These are phyloP conservation scores for Rutpela maculata DNA, from an alignment of 2,888 invertebrate genomes.

Conservation along the genomic window DNA sequence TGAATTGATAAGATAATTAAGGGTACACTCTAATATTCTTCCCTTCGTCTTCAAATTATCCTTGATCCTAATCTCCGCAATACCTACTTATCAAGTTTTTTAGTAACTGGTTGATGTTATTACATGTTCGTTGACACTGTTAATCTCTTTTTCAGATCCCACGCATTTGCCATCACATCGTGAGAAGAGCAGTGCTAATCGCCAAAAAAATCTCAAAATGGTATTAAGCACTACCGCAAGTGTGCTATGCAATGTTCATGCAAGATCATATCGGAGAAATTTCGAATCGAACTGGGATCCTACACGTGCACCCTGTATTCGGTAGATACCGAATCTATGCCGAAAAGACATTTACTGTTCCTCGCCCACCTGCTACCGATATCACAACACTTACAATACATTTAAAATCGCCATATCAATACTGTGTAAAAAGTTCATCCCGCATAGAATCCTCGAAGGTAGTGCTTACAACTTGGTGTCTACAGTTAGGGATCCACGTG, in stretches of 20 bases:
- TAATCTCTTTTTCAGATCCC: constrained; percentile 37
- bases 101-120: not conserved
- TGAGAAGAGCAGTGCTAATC: constrained; percentile 15
- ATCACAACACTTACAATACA: constrained; percentile 39
- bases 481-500: constrained; percentile 39
- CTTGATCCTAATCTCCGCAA: no score
- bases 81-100: no score
- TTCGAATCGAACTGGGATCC: constrained; percentile 67
- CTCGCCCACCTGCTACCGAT: constrained; percentile 32
- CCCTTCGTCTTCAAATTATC: no score
- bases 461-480: constrained; percentile 13
- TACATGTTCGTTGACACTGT: not conserved
- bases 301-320: constrained; percentile 66
- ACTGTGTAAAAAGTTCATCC: constrained; percentile 15
- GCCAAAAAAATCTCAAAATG: constrained; percentile 61
- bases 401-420: constrained; percentile 46
- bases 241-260: constrained; percentile 69
- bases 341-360: constrained; percentile 45
- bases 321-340: constrained; percentile 62
- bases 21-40: no score
- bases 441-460: not conserved
- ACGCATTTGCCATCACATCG: constrained; percentile 4
- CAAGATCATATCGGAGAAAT: constrained; percentile 63
- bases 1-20: no score
- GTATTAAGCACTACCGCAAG: constrained; percentile 61